These are phyloP conservation scores for Odontomachus brunneus DNA, from an alignment of 1,140 invertebrate genomes.

Conservation along the genomic window DNA sequence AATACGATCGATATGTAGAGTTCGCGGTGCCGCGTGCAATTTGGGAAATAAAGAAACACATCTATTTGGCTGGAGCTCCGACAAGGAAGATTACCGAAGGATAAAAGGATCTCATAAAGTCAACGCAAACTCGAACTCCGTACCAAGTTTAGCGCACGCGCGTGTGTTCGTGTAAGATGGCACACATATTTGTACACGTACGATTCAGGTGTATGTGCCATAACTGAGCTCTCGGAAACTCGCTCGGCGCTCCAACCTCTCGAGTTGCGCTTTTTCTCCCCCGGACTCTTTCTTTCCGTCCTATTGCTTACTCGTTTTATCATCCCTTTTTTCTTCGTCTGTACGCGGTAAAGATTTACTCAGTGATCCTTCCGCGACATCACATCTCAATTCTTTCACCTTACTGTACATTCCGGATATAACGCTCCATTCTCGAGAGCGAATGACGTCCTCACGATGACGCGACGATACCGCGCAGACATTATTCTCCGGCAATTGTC, in stretches of 20 bases:
- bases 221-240: constrained; percentile 65
- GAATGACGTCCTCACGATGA: neutral
- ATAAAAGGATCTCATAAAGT: constrained; percentile 68
- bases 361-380: constrained; percentile 74
- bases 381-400: constrained; percentile 73
- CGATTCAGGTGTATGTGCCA: constrained; percentile 50
- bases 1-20: neutral
- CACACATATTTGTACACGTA: constrained; percentile 39
- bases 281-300: constrained; percentile 42
- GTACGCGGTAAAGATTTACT: constrained; percentile 79
- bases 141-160: neutral
- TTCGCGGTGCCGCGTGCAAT: constrained; percentile 6
- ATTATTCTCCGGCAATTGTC: constrained; percentile 16
- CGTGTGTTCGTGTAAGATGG: constrained; percentile 3
- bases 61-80: constrained; percentile 32
- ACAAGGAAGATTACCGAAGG: constrained; percentile 56
- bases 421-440: neutral
- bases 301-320: constrained; percentile 22
- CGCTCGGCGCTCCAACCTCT: constrained; percentile 60
- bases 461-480: neutral
- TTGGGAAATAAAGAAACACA: constrained; percentile 47
- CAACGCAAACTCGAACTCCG: constrained; percentile 51
- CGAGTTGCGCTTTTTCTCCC: constrained; percentile 58
- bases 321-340: constrained; percentile 26
- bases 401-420: neutral